Evolutionary conservation across 2,113 vertebrate genomes (phyloP).

Genomic region (Uria aalge): DNA sequence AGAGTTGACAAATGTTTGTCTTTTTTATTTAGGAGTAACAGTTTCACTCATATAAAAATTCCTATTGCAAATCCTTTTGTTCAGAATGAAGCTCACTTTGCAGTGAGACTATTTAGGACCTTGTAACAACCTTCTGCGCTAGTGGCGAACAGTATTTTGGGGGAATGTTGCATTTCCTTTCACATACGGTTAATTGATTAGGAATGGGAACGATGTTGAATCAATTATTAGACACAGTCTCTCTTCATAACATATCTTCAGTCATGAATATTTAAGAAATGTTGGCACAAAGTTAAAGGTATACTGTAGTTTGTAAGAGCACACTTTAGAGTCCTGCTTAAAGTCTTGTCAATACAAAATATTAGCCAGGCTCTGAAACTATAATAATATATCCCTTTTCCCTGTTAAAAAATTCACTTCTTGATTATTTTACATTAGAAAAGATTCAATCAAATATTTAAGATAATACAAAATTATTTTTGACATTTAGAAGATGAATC

Average conservation of each 20-base stretch:
- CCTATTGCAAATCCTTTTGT: not conserved
- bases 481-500: not conserved
- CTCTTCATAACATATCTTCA: not conserved
- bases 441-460: not conserved
- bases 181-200: not conserved
- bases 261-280: not conserved
- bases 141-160: not conserved
- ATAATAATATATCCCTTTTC: not conserved
- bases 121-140: not conserved
- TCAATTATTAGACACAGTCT: not conserved
- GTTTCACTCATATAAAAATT: not conserved
- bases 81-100: not conserved
- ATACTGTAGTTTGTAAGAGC: not conserved
- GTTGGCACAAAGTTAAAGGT: not conserved
- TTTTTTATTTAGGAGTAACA: not conserved
- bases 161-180: not conserved
- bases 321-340: not conserved
- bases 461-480: not conserved
- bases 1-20: not conserved
- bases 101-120: not conserved
- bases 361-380: not conserved
- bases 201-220: not conserved
- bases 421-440: not conserved
- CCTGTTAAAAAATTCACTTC: not conserved
- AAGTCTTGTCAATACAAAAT: not conserved